A percentile compares a stretch with the other conserved stretches of the same genome.
Conservation (phyloP, 2,888 invertebrate genomes). For the Clitarchus hookeri region DNA sequence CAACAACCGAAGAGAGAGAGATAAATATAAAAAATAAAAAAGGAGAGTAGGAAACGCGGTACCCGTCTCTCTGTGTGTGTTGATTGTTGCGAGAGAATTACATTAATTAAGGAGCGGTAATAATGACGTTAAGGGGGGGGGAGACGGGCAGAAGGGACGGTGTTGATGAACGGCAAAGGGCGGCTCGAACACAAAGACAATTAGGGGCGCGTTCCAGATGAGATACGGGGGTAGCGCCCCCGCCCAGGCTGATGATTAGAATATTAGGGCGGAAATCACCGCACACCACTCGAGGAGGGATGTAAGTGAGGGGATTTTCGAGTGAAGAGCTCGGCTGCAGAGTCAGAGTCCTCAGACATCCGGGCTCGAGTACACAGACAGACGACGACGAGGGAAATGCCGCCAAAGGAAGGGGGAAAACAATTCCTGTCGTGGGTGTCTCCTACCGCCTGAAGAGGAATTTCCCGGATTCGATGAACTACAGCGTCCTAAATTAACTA, state of each 20-base stretch:
- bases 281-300: not conserved
- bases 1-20: not conserved
- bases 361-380: not conserved
- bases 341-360: not conserved
- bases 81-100: constrained; percentile 14
- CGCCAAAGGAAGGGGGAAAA: too few species aligned
- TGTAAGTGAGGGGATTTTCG: not conserved
- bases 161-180: constrained; percentile 14
- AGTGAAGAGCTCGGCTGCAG: not conserved
- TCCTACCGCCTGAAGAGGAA: too few species aligned
- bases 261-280: constrained; percentile 7
- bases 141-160: not conserved
- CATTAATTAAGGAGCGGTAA: constrained; percentile 10
- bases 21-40: not conserved
- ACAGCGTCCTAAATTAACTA: too few species aligned
- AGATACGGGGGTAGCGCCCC: not conserved
- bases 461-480: too few species aligned
- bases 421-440: too few species aligned
- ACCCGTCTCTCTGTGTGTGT: not conserved
- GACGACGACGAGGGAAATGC: too few species aligned
- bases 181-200: constrained; percentile 1
- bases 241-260: not conserved
- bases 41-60: not conserved
- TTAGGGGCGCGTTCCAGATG: constrained; percentile 3
- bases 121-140: not conserved